These are phyloP conservation scores for Molossus molossus DNA, from an alignment of 2,797 vertebrate genomes.

Conservation along the genomic window DNA sequence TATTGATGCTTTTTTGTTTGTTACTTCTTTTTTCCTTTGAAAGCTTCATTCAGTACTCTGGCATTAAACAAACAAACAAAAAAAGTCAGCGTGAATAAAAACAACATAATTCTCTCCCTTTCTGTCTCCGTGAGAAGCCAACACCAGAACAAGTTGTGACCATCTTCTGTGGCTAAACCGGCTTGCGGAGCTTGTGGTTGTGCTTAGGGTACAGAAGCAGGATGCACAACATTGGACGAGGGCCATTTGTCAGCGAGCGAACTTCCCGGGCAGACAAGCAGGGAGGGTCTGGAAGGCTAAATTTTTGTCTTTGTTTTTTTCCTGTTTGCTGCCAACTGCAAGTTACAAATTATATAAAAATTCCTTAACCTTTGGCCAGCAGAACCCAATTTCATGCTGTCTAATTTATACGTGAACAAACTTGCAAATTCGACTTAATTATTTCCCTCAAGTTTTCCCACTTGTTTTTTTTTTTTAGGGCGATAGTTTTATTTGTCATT, in stretches of 20 bases:
- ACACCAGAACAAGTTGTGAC: background rate
- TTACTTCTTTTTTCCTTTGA: slow-evolving; percentile 58
- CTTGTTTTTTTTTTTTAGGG: slow-evolving; percentile 63
- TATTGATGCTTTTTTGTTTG: slow-evolving; percentile 65
- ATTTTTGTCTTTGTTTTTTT: slow-evolving; percentile 70
- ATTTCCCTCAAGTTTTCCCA: slow-evolving; percentile 49
- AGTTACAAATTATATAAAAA: slow-evolving; percentile 74
- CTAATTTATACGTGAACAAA: slow-evolving; percentile 77
- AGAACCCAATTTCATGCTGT: slow-evolving; percentile 59
- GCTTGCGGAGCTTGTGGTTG: slow-evolving; percentile 19
- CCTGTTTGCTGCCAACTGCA: slow-evolving; percentile 25
- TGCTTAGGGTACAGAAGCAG: background rate
- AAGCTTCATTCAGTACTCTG: slow-evolving; percentile 49
- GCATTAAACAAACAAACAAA: slow-evolving; percentile 62
- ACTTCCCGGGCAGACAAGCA: background rate
- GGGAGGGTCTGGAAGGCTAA: background rate
- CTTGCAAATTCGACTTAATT: slow-evolving; percentile 72
- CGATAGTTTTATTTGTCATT: slow-evolving; percentile 28
- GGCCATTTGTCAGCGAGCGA: background rate
- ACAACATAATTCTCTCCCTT: background rate
- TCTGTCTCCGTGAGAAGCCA: slow-evolving; percentile 41
- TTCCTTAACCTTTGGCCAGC: slow-evolving; percentile 69
- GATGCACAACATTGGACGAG: background rate
- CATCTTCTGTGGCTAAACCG: slow-evolving; percentile 18
- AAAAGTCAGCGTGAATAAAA: slow-evolving; percentile 64